Evolutionary conservation across 2,888 invertebrate species (phyloP), one percentile per base, ranked within the genome.

Genomic region (Drosophila paramelanica): DNA sequence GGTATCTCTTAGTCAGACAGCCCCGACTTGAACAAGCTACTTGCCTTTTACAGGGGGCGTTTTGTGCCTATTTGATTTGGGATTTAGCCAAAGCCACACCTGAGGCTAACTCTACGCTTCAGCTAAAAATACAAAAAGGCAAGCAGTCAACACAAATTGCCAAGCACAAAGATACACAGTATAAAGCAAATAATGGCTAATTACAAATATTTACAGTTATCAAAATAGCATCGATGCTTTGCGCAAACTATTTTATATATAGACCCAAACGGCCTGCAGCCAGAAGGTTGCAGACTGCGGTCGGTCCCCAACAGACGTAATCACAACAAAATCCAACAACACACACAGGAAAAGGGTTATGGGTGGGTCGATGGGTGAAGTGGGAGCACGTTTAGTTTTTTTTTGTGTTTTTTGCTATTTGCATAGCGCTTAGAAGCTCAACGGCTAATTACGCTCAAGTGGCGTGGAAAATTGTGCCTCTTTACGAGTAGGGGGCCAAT

Each of bases 401-500:
- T 23, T 23, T 23, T 23, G 3, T 23, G 23, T 23, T 23, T 23
- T 23, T 23, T 23, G 50, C 41, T 89, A 75, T 89, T 85, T 85
- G 69, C 79, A 46, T 27, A 62, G 59, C 56, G 85, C 85, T 85
- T 88, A 77, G 77, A 67, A 73, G 85, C 86, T 85, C 74, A 85
- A 69, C 79, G 79, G 70, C 74, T 85, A 85, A 85, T 85, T 85
- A 89, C 85, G 89, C 82, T 85, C 89, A 89, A 85, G 79, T 85
- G 85, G 89, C 88, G 77, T 87, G 77, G 89, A 85, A 89, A 89
- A 89, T 87, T 89, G 77, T 87, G 60, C 53, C 59, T 46, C 52
- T 49, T n/a, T 20, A 27, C 25, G 39, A 27, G 27, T 42, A 17
- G n/a, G 36, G 38, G 49, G 50, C 46, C 67, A 65, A 81, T 82